Evolutionary conservation across 30 jellyfish, hydroid and myxozoan species (phyloP).

Genomic region (Cassiopea xamachana): DNA sequence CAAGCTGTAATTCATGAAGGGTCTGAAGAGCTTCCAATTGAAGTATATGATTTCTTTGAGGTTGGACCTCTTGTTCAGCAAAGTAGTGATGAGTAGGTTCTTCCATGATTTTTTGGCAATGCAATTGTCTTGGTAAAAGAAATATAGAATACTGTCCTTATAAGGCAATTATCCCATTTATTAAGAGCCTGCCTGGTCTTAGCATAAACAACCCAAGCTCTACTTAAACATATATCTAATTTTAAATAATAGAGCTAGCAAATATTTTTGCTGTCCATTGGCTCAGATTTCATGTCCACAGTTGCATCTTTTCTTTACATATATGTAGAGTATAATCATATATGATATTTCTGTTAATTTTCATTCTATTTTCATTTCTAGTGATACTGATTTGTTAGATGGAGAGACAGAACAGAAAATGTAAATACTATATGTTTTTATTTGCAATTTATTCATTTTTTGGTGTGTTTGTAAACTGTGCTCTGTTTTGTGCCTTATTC

Average conservation of each 20-base stretch:
- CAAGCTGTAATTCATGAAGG: slow-evolving; percentile 79
- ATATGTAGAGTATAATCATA: no score
- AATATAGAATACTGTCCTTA: no score
- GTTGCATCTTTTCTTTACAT: no score
- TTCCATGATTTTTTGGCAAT: neutral
- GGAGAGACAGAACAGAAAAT: slow-evolving; percentile 34
- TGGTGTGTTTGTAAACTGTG: neutral
- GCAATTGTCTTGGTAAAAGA: neutral
- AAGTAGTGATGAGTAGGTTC: neutral
- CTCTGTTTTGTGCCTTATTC: neutral
- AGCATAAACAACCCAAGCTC: no score
- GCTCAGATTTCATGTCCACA: no score
- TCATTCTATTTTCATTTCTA: neutral
- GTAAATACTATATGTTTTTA: slow-evolving; percentile 6
- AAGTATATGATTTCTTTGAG: slow-evolving; percentile 62
- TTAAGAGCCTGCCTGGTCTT: no score
- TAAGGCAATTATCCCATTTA: no score
- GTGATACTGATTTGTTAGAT: slow-evolving; percentile 62
- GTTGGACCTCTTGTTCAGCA: slow-evolving; percentile 47
- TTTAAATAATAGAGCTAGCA: no score
- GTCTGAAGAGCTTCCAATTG: slow-evolving; percentile 69
- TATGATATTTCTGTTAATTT: no score
- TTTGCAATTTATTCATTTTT: neutral
- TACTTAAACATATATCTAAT: no score
- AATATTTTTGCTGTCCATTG: no score